phyloP scores from a whole-genome alignment of 2,797 vertebrate species.

The Gallinago stenura region DNA sequence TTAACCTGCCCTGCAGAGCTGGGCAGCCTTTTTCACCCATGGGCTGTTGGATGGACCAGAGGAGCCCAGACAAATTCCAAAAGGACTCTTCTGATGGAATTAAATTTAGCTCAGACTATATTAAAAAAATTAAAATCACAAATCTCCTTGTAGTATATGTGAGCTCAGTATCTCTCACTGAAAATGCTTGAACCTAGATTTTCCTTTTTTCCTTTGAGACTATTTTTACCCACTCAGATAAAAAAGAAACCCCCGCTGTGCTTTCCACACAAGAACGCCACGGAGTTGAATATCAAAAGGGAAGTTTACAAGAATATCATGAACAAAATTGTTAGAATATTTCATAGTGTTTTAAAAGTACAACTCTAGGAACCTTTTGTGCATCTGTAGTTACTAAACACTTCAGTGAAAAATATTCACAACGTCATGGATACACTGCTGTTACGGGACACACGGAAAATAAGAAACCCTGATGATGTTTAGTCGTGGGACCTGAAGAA shows the following conservation, averaged over 20 bases:
- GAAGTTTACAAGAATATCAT: accelerated
- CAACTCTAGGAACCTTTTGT: not conserved
- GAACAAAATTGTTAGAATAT: accelerated
- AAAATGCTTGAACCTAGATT: not conserved
- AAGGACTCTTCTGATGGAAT: not conserved
- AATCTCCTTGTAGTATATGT: not conserved
- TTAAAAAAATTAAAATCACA: not conserved
- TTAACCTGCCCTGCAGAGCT: not conserved
- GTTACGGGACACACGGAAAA: not conserved
- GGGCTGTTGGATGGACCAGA: not conserved
- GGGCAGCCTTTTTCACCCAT: not conserved
- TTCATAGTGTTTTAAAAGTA: not conserved
- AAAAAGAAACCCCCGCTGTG: not conserved
- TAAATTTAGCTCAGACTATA: not conserved
- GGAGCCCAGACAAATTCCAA: accelerated
- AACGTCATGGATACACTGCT: not conserved
- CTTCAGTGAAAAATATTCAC: not conserved
- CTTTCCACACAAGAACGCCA: not conserved
- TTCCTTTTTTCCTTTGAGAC: not conserved
- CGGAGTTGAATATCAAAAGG: not conserved
- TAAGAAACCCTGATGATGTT: accelerated
- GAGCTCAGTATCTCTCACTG: not conserved
- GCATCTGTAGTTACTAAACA: not conserved
- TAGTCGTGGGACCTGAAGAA: not conserved
- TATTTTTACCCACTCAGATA: not conserved